These are phyloP conservation scores for Deroptyus accipitrinus DNA, from an alignment of 2,113 vertebrate genomes.

Conservation along the genomic window DNA sequence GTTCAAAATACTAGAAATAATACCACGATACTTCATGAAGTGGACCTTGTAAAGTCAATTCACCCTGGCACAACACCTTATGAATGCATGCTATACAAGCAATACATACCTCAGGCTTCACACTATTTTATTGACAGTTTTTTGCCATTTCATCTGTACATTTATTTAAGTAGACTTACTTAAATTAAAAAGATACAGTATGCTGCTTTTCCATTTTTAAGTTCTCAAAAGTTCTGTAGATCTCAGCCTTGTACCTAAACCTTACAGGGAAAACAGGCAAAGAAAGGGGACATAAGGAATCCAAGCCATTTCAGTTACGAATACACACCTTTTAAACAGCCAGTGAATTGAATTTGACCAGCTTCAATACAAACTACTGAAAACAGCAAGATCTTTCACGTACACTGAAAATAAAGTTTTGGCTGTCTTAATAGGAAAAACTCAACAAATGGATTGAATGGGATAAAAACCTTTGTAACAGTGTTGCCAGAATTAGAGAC, in stretches of 20 bases:
- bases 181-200: not conserved
- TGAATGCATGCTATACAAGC: not conserved
- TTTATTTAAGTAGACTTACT: not conserved
- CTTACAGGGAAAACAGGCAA: not conserved
- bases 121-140: not conserved
- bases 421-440: not conserved
- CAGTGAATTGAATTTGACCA: not conserved
- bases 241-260: not conserved
- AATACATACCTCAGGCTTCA: not conserved
- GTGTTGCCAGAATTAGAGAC: not conserved
- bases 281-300: not conserved
- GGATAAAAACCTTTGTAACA: not conserved
- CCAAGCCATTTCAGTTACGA: not conserved
- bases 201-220: not conserved
- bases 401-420: not conserved
- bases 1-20: not conserved
- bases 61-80: not conserved
- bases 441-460: not conserved
- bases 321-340: not conserved
- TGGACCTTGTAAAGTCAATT: not conserved
- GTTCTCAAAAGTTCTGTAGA: not conserved
- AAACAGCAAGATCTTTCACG: not conserved
- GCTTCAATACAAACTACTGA: not conserved
- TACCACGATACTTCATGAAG: not conserved
- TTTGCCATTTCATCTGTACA: not conserved